Base-by-base conservation (phyloP, 2,888 invertebrate species). In the Drosophila parthenogenetica region DNA sequence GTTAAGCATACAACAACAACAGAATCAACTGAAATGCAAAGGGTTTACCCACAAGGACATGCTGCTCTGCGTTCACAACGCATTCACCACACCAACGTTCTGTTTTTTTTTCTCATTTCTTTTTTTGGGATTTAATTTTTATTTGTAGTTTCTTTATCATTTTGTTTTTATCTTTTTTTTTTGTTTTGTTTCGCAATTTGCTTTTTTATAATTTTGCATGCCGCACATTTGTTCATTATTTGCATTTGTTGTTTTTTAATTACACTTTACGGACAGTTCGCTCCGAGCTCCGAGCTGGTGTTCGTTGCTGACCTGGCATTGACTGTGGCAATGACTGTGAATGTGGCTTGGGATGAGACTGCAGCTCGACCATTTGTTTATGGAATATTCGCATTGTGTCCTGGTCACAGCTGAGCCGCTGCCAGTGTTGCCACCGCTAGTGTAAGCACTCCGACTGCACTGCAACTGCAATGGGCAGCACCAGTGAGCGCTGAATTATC, bases 401-500 rank as follows among this genome's bases (percentile, higher is more conserved):
- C 79, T 74, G 86, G 90, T 91, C 91, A 90, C 90, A 90, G 90
- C 55, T 90, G 88, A 39, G 89, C 73, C 53, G 59, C 68, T 17
- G 63, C 53, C 51, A 82, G 65, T n/a, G 77, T 80, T 37, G 70
- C 73, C 65, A 77, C 25, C 19, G 81, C 79, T 64, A 86, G 60
- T n/a, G 67, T 46, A n/a, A 88, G 43, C 7, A 81, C 69, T 16
- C 79, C 83, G 19, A 75, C 32, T 4, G 81, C 73, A 14, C 78
- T 75, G 67, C 69, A 80, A 42, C 84, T 76, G 78, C 88, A 81
- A 50, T 77, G 82, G 7, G 81, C 85, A 17, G 90, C 84, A 37
- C 92, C 92, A 16, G 92, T 92, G 22, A 92, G 84, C 16, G 92
- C 91, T 13, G 92, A 92, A 60, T 92, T 92, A 67, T 92, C 92